Conservation (phyloP, 2,113 vertebrate genomes). For the Lipophrys pholis region DNA sequence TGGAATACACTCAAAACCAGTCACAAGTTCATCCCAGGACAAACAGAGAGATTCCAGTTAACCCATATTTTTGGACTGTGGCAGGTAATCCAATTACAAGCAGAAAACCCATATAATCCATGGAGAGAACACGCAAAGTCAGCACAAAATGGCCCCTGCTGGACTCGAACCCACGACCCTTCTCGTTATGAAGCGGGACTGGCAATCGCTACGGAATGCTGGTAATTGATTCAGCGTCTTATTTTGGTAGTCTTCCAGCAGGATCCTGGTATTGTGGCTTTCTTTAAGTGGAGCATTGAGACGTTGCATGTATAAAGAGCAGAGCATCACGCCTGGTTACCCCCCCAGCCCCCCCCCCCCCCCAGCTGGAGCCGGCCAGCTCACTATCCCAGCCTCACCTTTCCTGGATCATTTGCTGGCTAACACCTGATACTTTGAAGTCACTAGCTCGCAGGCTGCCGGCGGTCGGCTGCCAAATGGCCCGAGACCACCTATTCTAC, state of each 20-base stretch:
- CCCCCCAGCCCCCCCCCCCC: constrained; percentile 19
- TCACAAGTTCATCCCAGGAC: no score
- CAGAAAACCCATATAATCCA: no score
- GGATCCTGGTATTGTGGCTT: background rate
- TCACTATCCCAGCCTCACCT: constrained; percentile 75
- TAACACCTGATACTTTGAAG: constrained; percentile 84
- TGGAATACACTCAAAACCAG: no score
- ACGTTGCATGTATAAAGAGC: constrained; percentile 27
- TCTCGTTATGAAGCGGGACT: no score
- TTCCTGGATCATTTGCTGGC: constrained; percentile 82
- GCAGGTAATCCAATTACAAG: no score
- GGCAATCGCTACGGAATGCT: no score
- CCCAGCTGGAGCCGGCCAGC: constrained; percentile 63
- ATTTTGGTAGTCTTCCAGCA: background rate
- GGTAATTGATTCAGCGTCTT: no score
- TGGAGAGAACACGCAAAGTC: no score
- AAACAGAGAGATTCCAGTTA: no score
- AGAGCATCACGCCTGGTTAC: constrained; percentile 40
- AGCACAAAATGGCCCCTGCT: no score
- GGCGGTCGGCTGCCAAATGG: constrained; percentile 83
- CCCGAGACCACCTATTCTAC: constrained; percentile 84
- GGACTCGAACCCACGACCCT: no score
- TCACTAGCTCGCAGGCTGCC: constrained; percentile 75
- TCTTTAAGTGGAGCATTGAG: constrained; percentile 20
- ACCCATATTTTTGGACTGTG: no score